Evolutionary conservation across 2,113 vertebrate genomes (phyloP), one percentile per base, ranked within the genome.

Genomic region (Nansenia antarctica): DNA sequence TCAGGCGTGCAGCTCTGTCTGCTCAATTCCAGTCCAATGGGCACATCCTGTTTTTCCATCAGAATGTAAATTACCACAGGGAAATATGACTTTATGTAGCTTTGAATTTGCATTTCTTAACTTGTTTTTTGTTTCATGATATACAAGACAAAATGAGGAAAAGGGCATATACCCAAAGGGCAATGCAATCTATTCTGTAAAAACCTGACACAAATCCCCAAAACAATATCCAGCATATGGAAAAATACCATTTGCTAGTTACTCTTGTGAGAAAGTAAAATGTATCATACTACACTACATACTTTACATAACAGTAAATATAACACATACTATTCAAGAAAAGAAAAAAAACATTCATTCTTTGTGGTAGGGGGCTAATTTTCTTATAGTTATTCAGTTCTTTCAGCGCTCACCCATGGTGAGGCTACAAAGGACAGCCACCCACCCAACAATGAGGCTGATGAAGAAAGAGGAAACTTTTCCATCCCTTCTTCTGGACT

Each of bases 381-480:
- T 61, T 24, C 62, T 66, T 34, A 70, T 66, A 78, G 64, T 73
- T 72, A 72, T 60, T 74, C 14, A 60, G 52, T 35, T 62, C 65
- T 55, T 52, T 70, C 62, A 70, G n/a, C 31, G 24, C 42, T 39
- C 57, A 70, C 67, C 73, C 65, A 18, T 4, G 64, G 67, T 72
- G 63, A 77, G 69, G 27, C 32, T 26, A 42, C 65, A 47, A 39
- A 74, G 61, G 63, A 58, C 49, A 60, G 32, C 31, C 55, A 24
- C 57, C 62, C 32, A 53, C 55, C 63, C 61, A 69, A 65, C 71
- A 78, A 67, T 58, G 62, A 65, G 67, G 15, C n/a, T 60, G 52
- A 14, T 53, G 62, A 60, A 62, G 67, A 11, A 45, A 29, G 55
- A 32, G 53, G 47, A 70, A 57, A 30, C 11, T 5, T 18, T 12